Percentiles rank a stretch among this genome's conserved stretches.
phyloP scores from a whole-genome alignment of 2,797 vertebrate genomes.

The Phalanger gymnotis region DNA sequence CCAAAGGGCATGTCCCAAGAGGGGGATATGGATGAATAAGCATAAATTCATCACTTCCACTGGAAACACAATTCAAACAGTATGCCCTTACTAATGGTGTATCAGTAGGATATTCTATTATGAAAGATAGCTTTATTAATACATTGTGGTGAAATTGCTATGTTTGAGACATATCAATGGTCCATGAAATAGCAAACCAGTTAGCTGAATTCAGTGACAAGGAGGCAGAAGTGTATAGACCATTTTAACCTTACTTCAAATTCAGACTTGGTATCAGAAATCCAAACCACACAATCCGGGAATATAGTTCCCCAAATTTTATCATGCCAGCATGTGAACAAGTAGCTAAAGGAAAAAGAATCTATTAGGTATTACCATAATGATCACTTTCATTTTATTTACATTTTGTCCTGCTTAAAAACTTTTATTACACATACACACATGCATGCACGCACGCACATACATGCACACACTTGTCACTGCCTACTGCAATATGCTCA shows the following conservation, averaged over 20 bases:
- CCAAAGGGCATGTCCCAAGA: background rate
- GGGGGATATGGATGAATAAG: background rate
- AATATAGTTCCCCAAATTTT: background rate
- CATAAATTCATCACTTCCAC: background rate
- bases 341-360: background rate
- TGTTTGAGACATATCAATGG: background rate
- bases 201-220: background rate
- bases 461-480: background rate
- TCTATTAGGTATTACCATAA: background rate
- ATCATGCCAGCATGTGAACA: background rate
- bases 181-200: background rate
- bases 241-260: background rate
- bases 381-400: background rate
- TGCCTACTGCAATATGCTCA: background rate
- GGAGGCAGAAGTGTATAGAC: background rate
- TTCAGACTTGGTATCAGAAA: background rate
- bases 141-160: background rate
- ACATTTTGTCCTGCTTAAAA: background rate
- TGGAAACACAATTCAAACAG: background rate
- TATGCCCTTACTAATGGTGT: background rate
- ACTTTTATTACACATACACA: background rate
- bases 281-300: background rate
- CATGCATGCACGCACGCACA: too few relatives aligned
- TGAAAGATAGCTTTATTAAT: background rate
- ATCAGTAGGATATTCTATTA: background rate